Conservation (phyloP, 2,797 vertebrate species). For the Sebastes reedi region DNA sequence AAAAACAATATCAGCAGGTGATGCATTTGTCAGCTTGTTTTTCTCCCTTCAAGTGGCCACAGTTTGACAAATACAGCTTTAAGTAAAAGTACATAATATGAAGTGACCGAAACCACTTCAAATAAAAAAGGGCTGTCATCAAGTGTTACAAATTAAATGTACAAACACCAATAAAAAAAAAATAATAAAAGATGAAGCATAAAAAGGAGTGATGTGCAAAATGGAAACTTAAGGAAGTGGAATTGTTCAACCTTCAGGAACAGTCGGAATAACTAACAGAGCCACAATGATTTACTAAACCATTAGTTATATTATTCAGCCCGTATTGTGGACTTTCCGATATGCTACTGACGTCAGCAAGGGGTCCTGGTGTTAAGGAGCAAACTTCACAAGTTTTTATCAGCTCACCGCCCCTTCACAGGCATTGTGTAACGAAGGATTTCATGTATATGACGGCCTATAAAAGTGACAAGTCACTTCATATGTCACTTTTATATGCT, state of each 20-base stretch:
- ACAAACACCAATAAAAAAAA: neutral
- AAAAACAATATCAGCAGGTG: neutral
- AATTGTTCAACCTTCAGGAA: neutral
- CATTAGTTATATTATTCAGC: neutral
- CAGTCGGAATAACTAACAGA: neutral
- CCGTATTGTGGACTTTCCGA: neutral
- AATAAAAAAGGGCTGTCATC: neutral
- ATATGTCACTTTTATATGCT: neutral
- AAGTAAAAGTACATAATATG: neutral
- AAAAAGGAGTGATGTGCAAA: neutral
- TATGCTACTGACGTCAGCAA: neutral
- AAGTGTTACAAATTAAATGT: neutral
- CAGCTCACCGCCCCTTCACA: neutral
- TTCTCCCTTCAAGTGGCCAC: neutral
- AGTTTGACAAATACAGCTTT: neutral
- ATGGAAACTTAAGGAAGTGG: neutral
- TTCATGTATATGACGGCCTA: neutral
- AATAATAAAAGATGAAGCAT: neutral
- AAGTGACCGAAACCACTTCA: neutral
- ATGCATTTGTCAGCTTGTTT: neutral
- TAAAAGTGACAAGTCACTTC: neutral
- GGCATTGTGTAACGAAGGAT: conserved; percentile 4
- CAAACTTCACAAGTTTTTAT: conserved; percentile 6
- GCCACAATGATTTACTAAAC: neutral
- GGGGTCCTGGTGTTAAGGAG: conserved; percentile 2